Evolutionary conservation across 1,140 invertebrate species (phyloP).

Genomic region (Dendroctonus ponderosae): DNA sequence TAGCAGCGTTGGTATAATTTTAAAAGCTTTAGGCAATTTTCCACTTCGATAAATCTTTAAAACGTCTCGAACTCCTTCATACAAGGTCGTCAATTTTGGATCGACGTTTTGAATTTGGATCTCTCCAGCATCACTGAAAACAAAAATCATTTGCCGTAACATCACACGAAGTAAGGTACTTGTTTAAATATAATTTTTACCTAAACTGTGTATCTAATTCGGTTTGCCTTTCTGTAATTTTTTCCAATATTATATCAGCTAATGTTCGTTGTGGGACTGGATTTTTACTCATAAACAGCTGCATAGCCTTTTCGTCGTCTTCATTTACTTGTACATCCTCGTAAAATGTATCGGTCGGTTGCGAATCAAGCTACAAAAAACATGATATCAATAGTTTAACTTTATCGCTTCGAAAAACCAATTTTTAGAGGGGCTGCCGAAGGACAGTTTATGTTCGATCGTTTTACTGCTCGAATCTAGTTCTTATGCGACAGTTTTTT

Average conservation of each 20-base stretch:
- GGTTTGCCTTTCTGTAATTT: conserved; percentile 89
- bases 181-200: conserved; percentile 9
- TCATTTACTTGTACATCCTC: conserved; percentile 75
- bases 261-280: conserved; percentile 65
- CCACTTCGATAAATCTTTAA: conserved; percentile 89
- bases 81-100: conserved; percentile 76
- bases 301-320: conserved; percentile 84
- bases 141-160: not conserved
- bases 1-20: conserved; percentile 86
- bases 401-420: not conserved
- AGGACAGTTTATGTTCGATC: too few relatives aligned
- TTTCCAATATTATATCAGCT: conserved; percentile 89
- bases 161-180: not conserved
- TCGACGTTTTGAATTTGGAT: conserved; percentile 75
- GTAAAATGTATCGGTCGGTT: conserved; percentile 62
- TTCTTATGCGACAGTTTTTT: too few relatives aligned
- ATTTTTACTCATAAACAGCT: conserved; percentile 79
- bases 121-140: conserved; percentile 66
- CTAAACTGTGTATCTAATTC: conserved; percentile 81
- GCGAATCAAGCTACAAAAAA: conserved; percentile 44
- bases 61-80: conserved; percentile 84
- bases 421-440: too few relatives aligned
- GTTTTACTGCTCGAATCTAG: too few relatives aligned
- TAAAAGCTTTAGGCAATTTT: conserved; percentile 97
- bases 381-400: not conserved